A percentile compares a stretch with the other conserved stretches of the same genome.
These are phyloP conservation scores for Pteropus rufus DNA, from an alignment of 2,797 vertebrate species.

Conservation along the genomic window DNA sequence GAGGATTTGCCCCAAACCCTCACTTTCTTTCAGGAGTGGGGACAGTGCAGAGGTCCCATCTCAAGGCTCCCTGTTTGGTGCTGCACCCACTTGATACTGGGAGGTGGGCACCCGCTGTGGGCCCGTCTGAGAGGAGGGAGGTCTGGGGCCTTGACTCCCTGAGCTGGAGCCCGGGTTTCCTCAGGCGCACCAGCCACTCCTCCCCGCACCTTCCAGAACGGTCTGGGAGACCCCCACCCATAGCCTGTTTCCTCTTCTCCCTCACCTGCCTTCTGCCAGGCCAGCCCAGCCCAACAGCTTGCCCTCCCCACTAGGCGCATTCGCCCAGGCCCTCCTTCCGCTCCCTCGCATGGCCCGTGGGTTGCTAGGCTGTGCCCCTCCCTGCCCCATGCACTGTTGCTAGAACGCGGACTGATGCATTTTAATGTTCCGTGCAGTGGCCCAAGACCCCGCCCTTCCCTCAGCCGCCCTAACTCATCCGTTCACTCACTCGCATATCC, in stretches of 20 bases:
- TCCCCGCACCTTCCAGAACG: background rate
- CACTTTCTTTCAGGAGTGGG: background rate
- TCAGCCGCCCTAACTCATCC: accelerated
- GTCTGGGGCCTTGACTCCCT: background rate
- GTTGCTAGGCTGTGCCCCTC: background rate
- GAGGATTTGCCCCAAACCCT: background rate
- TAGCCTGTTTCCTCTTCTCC: background rate
- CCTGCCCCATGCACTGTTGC: accelerated
- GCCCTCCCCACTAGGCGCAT: background rate
- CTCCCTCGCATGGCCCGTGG: background rate
- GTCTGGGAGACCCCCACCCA: background rate
- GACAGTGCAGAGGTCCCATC: background rate
- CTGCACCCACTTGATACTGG: background rate
- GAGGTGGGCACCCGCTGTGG: background rate
- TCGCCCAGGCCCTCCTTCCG: background rate
- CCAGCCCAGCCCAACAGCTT: background rate
- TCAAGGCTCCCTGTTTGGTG: background rate
- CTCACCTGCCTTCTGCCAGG: background rate
- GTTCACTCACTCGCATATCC: too few relatives aligned
- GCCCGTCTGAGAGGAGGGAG: background rate
- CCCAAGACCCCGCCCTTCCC: background rate
- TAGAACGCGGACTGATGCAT: accelerated
- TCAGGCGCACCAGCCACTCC: background rate
- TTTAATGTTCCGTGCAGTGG: accelerated
- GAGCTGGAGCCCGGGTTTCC: background rate